Percentiles rank a stretch among this genome's conserved stretches.
These are phyloP conservation scores for Notolabrus celidotus DNA, from an alignment of 2,797 vertebrate genomes.

Conservation along the genomic window DNA sequence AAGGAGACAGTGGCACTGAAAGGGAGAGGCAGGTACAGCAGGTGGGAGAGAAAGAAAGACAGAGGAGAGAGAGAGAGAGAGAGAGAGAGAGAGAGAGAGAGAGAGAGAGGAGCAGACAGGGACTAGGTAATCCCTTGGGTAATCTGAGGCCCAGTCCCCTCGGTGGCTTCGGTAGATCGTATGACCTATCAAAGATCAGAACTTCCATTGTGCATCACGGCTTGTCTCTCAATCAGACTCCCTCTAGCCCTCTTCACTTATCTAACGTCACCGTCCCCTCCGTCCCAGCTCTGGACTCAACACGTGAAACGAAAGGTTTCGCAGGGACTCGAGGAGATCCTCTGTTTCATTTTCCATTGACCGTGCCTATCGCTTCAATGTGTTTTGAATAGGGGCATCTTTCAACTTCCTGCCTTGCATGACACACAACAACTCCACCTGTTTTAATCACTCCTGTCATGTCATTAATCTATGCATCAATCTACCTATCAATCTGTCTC, in stretches of 20 bases:
- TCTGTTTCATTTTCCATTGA: slow-evolving; percentile 68
- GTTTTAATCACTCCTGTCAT: slow-evolving; percentile 6
- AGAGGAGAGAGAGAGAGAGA: slow-evolving; percentile 9
- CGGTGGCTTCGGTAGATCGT: slow-evolving; percentile 79
- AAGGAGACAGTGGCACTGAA: slow-evolving; percentile 13
- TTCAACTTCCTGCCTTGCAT: slow-evolving; percentile 9
- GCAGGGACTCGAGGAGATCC: slow-evolving; percentile 57
- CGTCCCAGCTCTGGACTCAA: slow-evolving; percentile 42
- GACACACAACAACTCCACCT: background rate
- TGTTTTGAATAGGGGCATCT: slow-evolving; percentile 21
- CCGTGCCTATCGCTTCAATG: slow-evolving; percentile 19
- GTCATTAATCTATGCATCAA: slow-evolving; percentile 1
- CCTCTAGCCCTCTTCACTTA: slow-evolving; percentile 70
- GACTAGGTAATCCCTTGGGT: slow-evolving; percentile 83
- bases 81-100: slow-evolving; percentile 10
- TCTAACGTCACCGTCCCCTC: slow-evolving; percentile 73
- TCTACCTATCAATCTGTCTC: slow-evolving; percentile 10
- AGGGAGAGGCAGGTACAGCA: slow-evolving; percentile 44
- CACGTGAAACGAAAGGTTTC: slow-evolving; percentile 69
- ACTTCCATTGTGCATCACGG: slow-evolving; percentile 79
- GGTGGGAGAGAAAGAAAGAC: slow-evolving; percentile 19
- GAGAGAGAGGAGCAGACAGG: slow-evolving; percentile 55
- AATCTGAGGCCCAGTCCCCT: slow-evolving; percentile 77
- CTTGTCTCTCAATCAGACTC: slow-evolving; percentile 76
- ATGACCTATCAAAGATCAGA: slow-evolving; percentile 89